Conservation (phyloP, 2,113 vertebrate species). For the Eptesicus fuscus region DNA sequence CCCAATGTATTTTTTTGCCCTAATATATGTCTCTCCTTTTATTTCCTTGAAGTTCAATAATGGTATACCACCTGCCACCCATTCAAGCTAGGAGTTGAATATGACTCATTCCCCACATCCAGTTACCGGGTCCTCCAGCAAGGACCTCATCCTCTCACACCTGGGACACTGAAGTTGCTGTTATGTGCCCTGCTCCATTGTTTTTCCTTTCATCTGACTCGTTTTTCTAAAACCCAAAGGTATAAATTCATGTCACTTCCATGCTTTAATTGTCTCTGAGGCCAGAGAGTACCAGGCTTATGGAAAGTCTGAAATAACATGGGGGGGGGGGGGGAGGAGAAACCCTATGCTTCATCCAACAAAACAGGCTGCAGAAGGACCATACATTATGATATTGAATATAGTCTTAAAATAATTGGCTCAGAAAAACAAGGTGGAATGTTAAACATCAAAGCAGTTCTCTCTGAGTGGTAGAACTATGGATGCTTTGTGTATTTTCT, state of each 20-base stretch:
- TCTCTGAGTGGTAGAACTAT: background rate
- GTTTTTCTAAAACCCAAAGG: slow-evolving; percentile 34
- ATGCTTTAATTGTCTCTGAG: background rate
- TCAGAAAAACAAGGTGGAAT: background rate
- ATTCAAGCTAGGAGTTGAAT: background rate
- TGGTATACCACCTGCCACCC: background rate
- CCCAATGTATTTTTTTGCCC: background rate
- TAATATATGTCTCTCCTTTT: background rate
- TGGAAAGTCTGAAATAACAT: slow-evolving; percentile 38
- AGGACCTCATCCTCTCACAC: background rate
- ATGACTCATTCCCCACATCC: background rate
- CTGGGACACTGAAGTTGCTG: background rate
- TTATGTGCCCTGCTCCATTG: background rate
- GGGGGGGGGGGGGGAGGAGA: background rate
- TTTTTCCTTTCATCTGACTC: slow-evolving; percentile 43
- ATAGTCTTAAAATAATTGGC: background rate
- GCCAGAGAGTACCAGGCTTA: background rate
- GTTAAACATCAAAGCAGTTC: background rate
- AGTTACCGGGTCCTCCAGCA: background rate
- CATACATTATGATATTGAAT: background rate
- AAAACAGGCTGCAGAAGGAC: slow-evolving; percentile 40
- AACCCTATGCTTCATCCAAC: background rate
- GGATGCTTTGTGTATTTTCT: background rate
- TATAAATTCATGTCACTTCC: slow-evolving; percentile 35
- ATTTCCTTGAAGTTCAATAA: background rate